Base-by-base conservation (phyloP, 2,888 invertebrate genomes). In the Drosophila ustulata region DNA sequence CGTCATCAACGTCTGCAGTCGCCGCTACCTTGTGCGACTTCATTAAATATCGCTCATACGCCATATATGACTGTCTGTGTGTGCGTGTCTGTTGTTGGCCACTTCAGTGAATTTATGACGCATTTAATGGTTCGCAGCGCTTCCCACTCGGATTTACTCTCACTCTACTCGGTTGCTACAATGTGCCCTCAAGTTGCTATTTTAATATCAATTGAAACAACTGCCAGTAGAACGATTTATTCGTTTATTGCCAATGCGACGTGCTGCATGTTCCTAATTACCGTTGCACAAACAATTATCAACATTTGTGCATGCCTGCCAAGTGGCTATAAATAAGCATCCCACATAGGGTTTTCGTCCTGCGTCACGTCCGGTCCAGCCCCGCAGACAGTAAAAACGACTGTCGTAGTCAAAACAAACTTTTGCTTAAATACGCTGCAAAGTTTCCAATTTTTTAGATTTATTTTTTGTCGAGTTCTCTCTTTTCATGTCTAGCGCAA, bases 21-120 rank as follows among this genome's bases (percentile, higher is more conserved):
- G 11, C 28, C 18, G n/a, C n/a, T 55, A 32, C 55, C 52, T 55
- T 66, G 65, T 55, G 71, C 46, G 55, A 71, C 79, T 83, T 80
- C 82, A 78, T 87, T 72, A 80, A 84, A 66, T 68, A 84, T 82
- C 80, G 71, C 75, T 81, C 80, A 87, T 81, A 70, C 82, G 87
- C 68, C 79, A 62, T 59, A 80, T 68, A 43, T 69, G 37, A 3
- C 49, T 28, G 4, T 63, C 39, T 53, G 4, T 66, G 46, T 34
- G 51, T 43, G 37, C 32, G 26, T 41, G 25, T 47, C 34, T 51
- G 39, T 43, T 43, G 50, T 37, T 30, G 49, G 47, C 46, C 57
- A 79, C 68, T 82, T 71, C 49, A 71, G 59, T 51, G 52, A 69
- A 76, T 70, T 80, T 76, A 80, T 74, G 76, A 69, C 71, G 62